Conservation (phyloP, 2,113 vertebrate species). For the Scopus umbretta region DNA sequence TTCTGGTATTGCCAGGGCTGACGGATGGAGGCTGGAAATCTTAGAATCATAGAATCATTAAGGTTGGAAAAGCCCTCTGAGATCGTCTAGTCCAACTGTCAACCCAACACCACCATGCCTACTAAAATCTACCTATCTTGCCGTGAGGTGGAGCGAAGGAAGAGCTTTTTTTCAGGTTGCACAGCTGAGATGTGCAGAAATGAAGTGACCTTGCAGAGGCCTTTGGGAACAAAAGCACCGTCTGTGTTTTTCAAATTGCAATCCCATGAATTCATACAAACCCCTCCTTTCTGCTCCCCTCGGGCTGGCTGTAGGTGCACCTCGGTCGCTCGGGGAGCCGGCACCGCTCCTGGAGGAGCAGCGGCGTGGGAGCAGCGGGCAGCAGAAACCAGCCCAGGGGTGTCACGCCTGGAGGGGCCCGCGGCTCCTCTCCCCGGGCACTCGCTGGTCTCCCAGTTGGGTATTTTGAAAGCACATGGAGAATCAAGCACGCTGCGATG, state of each 20-base stretch:
- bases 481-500: accelerated
- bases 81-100: too few species aligned
- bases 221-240: neutral
- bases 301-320: accelerated
- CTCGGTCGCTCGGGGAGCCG: accelerated
- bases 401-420: neutral
- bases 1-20: neutral
- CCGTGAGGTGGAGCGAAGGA: neutral
- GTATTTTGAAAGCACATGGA: neutral
- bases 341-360: neutral
- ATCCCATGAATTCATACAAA: accelerated
- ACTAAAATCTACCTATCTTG: too few species aligned
- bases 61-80: too few species aligned
- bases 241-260: neutral
- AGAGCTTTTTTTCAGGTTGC: neutral
- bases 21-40: neutral
- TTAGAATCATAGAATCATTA: too few species aligned
- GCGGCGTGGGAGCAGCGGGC: neutral
- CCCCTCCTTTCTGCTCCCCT: neutral
- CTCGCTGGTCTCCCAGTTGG: neutral
- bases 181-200: neutral
- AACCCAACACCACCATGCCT: too few species aligned
- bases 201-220: neutral
- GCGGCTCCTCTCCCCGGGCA: neutral
- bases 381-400: neutral